phyloP scores from a whole-genome alignment of 2,113 vertebrate species.

The Nothobranchius kuhntae region DNA sequence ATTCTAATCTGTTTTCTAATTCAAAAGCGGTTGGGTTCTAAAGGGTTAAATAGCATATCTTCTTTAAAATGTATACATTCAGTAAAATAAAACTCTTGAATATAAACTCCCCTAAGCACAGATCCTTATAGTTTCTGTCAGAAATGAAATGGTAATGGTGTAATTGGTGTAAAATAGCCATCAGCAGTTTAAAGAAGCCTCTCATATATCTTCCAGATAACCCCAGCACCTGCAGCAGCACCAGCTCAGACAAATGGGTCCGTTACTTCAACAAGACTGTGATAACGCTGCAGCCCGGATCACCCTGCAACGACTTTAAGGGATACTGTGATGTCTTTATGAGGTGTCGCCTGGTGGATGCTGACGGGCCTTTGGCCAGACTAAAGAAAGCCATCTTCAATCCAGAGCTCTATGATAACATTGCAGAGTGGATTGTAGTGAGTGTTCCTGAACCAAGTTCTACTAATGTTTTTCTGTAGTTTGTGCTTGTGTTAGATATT shows the following conservation, averaged over 20 bases:
- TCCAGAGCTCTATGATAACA: constrained; percentile 92
- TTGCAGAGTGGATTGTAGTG: constrained; percentile 98
- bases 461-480: neutral
- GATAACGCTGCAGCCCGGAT: constrained; percentile 92
- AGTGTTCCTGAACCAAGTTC: constrained; percentile 60
- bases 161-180: neutral
- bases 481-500: neutral
- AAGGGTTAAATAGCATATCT: no score
- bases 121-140: neutral
- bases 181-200: neutral
- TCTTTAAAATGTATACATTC: neutral
- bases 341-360: constrained; percentile 94
- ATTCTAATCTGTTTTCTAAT: neutral
- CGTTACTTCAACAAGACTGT: constrained; percentile 77
- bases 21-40: no score
- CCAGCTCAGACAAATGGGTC: constrained; percentile 85
- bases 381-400: constrained; percentile 98
- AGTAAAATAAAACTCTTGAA: neutral
- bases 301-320: constrained; percentile 96
- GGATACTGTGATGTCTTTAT: constrained; percentile 98
- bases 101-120: neutral
- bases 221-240: constrained; percentile 86
- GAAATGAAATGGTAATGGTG: no score
- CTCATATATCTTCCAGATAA: constrained; percentile 75
- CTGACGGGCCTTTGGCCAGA: constrained; percentile 93